Percentiles rank a stretch among this genome's conserved stretches.
These are phyloP conservation scores for Odocoileus virginianus DNA, from an alignment of 2,113 vertebrate species.

Conservation along the genomic window DNA sequence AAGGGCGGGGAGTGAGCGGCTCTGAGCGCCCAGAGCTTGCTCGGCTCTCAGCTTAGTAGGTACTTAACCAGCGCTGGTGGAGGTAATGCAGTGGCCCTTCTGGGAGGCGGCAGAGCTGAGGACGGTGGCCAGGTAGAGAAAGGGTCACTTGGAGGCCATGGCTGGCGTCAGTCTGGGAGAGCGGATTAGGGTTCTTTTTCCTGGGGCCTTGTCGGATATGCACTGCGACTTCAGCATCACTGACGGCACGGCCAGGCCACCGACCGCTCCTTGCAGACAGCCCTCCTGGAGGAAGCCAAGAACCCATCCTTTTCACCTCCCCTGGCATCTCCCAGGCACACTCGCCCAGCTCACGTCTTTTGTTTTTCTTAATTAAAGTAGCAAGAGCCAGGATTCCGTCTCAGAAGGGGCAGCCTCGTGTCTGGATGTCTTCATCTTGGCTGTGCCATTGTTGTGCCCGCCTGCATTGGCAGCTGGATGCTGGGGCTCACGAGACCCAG, in stretches of 20 bases:
- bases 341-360: conserved; percentile 56
- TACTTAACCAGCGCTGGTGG: neutral
- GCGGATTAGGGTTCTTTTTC: neutral
- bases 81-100: neutral
- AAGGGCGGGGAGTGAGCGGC: neutral
- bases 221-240: neutral
- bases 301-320: conserved; percentile 35
- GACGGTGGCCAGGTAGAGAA: neutral
- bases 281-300: conserved; percentile 56
- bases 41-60: neutral
- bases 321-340: conserved; percentile 52
- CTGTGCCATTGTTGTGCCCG: neutral
- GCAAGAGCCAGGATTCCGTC: conserved; percentile 75
- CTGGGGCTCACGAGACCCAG: neutral
- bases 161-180: neutral
- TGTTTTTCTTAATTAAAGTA: conserved; percentile 83
- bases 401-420: conserved; percentile 53
- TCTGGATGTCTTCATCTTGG: conserved; percentile 58
- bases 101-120: neutral
- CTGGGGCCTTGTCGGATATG: neutral
- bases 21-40: neutral
- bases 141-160: neutral
- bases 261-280: neutral
- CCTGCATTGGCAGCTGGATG: neutral
- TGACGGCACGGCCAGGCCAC: neutral